Evolutionary conservation across 2,888 invertebrate species (phyloP).

Genomic region (Cerastis leucographa): DNA sequence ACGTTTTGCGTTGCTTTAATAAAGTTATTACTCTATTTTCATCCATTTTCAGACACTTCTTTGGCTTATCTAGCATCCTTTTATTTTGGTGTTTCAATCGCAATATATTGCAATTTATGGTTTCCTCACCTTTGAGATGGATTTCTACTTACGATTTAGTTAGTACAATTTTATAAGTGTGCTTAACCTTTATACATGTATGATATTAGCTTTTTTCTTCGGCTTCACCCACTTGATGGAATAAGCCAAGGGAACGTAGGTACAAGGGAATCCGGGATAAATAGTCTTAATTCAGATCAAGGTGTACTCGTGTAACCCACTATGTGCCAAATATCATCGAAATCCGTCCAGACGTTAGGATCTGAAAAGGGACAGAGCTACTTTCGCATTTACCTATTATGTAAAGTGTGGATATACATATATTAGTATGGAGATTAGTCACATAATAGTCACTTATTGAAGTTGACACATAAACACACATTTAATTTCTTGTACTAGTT

Average conservation of each 20-base stretch:
- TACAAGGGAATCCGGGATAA: not conserved
- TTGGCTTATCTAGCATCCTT: not conserved
- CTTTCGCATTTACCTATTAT: not conserved
- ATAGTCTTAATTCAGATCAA: not conserved
- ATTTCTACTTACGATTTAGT: too few species aligned
- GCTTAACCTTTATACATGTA: not conserved
- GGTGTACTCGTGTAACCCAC: too few species aligned
- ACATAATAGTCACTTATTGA: not conserved
- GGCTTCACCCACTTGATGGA: not conserved
- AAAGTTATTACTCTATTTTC: not conserved
- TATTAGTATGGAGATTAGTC: not conserved
- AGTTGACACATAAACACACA: constrained; percentile 1
- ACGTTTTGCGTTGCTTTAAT: constrained; percentile 3
- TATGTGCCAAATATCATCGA: not conserved
- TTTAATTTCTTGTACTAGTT: constrained; percentile 21
- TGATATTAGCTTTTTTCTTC: not conserved
- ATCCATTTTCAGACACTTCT: not conserved
- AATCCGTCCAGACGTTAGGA: too few species aligned
- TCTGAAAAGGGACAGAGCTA: not conserved
- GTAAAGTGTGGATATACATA: not conserved
- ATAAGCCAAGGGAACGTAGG: not conserved
- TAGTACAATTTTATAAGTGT: not conserved
- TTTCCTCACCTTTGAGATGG: not conserved
- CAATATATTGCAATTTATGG: not conserved
- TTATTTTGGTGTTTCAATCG: not conserved